A percentile compares a stretch with the other conserved stretches of the same genome.
phyloP scores from a whole-genome alignment of 2,888 invertebrate species.

The Steromphala cineraria region DNA sequence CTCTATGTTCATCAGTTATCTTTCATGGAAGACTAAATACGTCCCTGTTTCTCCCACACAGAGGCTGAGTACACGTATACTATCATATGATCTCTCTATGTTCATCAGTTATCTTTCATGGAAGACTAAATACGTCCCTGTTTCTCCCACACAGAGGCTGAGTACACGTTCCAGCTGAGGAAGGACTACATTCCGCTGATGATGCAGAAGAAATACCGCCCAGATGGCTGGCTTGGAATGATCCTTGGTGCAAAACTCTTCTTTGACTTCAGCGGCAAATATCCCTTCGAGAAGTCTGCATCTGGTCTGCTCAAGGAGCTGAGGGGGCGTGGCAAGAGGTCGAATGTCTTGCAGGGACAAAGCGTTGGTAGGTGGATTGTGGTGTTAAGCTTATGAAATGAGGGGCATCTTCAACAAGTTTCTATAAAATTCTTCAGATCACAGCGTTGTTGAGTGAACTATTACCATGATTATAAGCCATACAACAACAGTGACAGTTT shows the following conservation, averaged over 20 bases:
- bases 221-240: conserved; percentile 73
- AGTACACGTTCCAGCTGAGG: conserved; percentile 69
- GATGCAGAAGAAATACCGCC: conserved; percentile 69
- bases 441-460: no score
- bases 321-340: conserved; percentile 57
- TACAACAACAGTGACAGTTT: no score
- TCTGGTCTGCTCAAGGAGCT: conserved; percentile 68
- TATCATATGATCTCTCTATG: no score
- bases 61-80: conserved; percentile 73
- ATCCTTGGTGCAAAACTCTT: conserved; percentile 70
- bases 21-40: no score
- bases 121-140: no score
- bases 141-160: conserved; percentile 73
- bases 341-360: conserved; percentile 21
- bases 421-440: no score
- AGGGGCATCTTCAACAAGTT: no score
- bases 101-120: no score
- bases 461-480: no score
- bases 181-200: conserved; percentile 72
- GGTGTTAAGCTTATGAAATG: no score
- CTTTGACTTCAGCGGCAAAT: conserved; percentile 72
- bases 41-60: no score
- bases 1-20: no score
- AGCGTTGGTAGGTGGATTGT: conserved; percentile 6
- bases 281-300: conserved; percentile 65